A percentile compares a stretch with the other conserved stretches of the same genome.
Conservation (phyloP, 2,888 invertebrate genomes). For the Apoda limacodes region DNA sequence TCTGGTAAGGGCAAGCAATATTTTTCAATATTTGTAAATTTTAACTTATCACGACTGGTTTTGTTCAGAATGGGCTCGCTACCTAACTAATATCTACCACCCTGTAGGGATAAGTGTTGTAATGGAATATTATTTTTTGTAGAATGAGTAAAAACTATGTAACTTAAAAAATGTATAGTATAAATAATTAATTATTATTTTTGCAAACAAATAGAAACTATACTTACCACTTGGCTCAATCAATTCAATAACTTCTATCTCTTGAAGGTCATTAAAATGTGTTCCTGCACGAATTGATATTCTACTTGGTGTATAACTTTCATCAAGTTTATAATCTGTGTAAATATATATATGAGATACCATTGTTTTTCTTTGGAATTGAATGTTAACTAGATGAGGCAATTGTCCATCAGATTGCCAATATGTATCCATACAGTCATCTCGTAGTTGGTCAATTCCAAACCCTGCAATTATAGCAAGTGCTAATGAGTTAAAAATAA, state of each 20-base stretch:
- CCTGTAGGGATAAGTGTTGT: too few species aligned
- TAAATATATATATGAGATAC: conserved; percentile 96
- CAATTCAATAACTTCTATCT: conserved; percentile 93
- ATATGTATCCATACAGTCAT: conserved; percentile 96
- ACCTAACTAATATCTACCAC: too few species aligned
- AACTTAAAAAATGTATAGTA: too few species aligned
- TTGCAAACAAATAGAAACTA: neutral
- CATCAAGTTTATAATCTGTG: conserved; percentile 97
- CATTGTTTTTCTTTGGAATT: conserved; percentile 94
- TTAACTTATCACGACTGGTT: too few species aligned
- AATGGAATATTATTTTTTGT: too few species aligned
- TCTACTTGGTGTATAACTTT: conserved; percentile 97
- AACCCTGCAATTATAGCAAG: conserved; percentile 75
- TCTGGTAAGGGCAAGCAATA: too few species aligned
- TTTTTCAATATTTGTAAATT: too few species aligned
- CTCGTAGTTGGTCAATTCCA: conserved; percentile 96
- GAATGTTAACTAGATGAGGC: conserved; percentile 97
- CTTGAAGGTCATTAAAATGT: conserved; percentile 96
- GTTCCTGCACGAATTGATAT: conserved; percentile 94
- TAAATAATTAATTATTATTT: too few species aligned
- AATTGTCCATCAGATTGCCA: conserved; percentile 99
- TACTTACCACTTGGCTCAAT: conserved; percentile 86
- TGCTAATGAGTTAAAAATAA: too few species aligned
- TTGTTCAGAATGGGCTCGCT: too few species aligned
- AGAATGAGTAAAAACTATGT: too few species aligned